Evolutionary conservation across 2,888 invertebrate genomes (phyloP).

Genomic region (Pristionchus exspectatus): DNA sequence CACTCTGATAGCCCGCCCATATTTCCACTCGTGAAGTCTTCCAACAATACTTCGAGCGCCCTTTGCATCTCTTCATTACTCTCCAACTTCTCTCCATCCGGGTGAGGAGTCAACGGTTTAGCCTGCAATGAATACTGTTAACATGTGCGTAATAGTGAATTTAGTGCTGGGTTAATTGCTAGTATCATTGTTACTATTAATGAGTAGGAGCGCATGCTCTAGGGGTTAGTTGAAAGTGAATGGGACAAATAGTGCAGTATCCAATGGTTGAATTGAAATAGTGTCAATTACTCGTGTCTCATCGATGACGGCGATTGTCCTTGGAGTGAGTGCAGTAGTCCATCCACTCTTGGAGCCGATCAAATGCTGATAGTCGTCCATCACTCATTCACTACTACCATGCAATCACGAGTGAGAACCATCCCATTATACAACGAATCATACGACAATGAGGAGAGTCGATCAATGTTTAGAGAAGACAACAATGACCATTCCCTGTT

Average conservation of each 20-base stretch:
- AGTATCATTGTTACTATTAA: not conserved
- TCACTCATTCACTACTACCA: slow-evolving; percentile 31
- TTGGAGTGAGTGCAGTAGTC: slow-evolving; percentile 2
- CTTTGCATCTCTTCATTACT: slow-evolving; percentile 37
- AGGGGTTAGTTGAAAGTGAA: not conserved
- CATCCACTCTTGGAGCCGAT: not conserved
- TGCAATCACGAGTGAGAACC: slow-evolving; percentile 1
- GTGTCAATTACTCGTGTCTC: slow-evolving; percentile 31
- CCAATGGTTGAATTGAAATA: not conserved
- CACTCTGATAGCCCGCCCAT: slow-evolving; percentile 17
- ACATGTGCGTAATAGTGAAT: too few relatives aligned
- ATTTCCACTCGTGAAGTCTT: slow-evolving; percentile 44
- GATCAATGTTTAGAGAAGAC: not conserved
- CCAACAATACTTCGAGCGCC: slow-evolving; percentile 38
- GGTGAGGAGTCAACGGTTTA: slow-evolving; percentile 43
- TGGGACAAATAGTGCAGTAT: not conserved
- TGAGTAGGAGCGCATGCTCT: not conserved
- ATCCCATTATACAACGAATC: slow-evolving; percentile 23
- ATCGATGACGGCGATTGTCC: slow-evolving; percentile 15
- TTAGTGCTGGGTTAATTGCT: slow-evolving; percentile 7
- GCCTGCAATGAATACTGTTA: not conserved
- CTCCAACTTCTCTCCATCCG: not conserved
- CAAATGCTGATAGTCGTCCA: slow-evolving; percentile 24
- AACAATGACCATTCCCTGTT: not conserved
- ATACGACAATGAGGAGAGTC: slow-evolving; percentile 27